A percentile compares a stretch with the other conserved stretches of the same genome.
Evolutionary conservation across 2,888 invertebrate species (phyloP).

Genomic region (Phengaris alcon): DNA sequence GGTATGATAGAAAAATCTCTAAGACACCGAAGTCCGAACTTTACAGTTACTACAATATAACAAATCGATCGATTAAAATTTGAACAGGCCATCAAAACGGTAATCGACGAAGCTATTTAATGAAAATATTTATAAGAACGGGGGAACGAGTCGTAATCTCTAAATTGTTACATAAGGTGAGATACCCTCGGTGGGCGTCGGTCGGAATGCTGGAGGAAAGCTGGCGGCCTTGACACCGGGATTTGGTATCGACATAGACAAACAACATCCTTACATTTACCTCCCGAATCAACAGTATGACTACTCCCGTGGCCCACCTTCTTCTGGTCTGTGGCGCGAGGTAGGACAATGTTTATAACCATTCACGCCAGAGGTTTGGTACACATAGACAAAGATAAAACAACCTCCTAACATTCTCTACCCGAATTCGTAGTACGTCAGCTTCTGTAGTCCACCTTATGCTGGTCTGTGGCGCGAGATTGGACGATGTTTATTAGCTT

Average conservation of each 20-base stretch:
- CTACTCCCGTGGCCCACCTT: conserved; percentile 35
- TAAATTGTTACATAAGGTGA: conserved; percentile 71
- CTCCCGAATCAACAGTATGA: conserved; percentile 43
- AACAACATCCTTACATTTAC: conserved; percentile 39
- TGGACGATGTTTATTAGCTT: conserved; percentile 59
- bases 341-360: conserved; percentile 55
- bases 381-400: conserved; percentile 50
- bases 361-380: conserved; percentile 52
- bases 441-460: conserved; percentile 34
- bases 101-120: conserved; percentile 40
- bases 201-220: conserved; percentile 77
- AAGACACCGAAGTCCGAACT: too few species aligned
- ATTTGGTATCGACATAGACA: conserved; percentile 61
- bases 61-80: conserved; percentile 1
- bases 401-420: conserved; percentile 38
- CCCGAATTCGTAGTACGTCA: conserved; percentile 43
- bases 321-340: conserved; percentile 49
- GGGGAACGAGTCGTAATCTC: conserved; percentile 59
- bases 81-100: neutral
- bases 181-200: conserved; percentile 75
- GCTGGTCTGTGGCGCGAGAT: conserved; percentile 44
- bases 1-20: too few species aligned
- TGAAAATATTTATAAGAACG: conserved; percentile 18
- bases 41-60: neutral
- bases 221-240: conserved; percentile 76